Percentiles rank a stretch among this genome's conserved stretches.
Evolutionary conservation across 2,888 invertebrate species (phyloP).

Genomic region (Maniola hyperantus): DNA sequence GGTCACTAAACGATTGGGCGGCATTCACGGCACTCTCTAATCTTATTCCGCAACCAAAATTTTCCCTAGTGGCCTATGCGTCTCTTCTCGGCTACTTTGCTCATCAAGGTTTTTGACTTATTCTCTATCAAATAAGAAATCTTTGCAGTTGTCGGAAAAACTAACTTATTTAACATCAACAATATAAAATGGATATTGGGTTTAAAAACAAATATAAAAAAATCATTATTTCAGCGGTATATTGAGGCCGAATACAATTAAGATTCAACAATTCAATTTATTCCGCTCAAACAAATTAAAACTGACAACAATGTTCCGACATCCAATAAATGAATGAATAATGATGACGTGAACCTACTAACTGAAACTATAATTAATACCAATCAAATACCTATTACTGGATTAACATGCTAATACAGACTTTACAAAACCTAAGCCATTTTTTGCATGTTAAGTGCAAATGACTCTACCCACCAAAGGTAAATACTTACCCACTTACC

Average conservation of each 20-base stretch:
- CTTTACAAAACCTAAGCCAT: background rate
- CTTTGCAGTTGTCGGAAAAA: no score
- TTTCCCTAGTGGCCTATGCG: no score
- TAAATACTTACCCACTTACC: no score
- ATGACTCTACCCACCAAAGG: no score
- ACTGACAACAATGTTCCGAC: slow-evolving; percentile 29
- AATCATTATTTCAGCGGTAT: slow-evolving; percentile 20
- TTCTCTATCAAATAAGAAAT: no score
- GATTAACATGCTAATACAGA: background rate
- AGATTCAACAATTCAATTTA: slow-evolving; percentile 36
- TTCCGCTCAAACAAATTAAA: slow-evolving; percentile 37
- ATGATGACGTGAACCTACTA: slow-evolving; percentile 12
- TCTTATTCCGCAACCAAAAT: no score
- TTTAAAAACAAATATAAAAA: background rate
- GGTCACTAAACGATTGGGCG: no score
- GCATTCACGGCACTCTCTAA: no score
- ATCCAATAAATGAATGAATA: slow-evolving; percentile 35
- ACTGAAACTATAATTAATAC: background rate
- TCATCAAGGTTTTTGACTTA: no score
- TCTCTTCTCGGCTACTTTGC: no score
- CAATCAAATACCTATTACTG: background rate
- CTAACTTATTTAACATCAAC: no score
- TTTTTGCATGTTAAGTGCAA: background rate
- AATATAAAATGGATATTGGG: no score
- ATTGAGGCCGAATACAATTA: slow-evolving; percentile 31